Percentiles rank a stretch among this genome's conserved stretches.
Conservation (phyloP, 2,113 vertebrate species). For the Rhinoptilus africanus region DNA sequence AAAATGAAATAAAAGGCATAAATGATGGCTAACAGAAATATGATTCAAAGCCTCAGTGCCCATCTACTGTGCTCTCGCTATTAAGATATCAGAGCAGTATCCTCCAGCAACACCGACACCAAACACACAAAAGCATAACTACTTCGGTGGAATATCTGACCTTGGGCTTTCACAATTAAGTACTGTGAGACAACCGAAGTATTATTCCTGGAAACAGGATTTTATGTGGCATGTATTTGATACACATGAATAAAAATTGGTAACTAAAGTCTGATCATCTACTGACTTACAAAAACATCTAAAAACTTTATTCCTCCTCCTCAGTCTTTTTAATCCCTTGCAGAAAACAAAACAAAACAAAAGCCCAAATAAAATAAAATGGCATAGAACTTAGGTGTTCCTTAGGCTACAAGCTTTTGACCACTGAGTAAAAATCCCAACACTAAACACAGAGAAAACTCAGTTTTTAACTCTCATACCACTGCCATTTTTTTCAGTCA, state of each 20-base stretch:
- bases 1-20: not conserved
- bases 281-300: not conserved
- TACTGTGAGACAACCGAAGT: not conserved
- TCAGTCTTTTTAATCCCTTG: not conserved
- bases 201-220: conserved; percentile 32
- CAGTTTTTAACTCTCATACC: not conserved
- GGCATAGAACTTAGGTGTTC: not conserved
- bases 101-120: not conserved
- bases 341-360: not conserved
- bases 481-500: not conserved
- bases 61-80: not conserved
- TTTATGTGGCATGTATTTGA: not conserved
- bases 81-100: conserved; percentile 1
- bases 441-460: not conserved
- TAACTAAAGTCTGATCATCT: not conserved
- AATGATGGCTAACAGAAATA: not conserved
- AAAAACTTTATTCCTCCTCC: not conserved
- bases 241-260: not conserved
- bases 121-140: not conserved
- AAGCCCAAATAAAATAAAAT: not conserved
- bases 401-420: not conserved
- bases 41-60: not conserved
- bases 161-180: conserved; percentile 21
- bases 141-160: conserved; percentile 20
- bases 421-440: not conserved